These are phyloP conservation scores for Prinia subflava DNA, from an alignment of 2,113 vertebrate species.

Conservation along the genomic window DNA sequence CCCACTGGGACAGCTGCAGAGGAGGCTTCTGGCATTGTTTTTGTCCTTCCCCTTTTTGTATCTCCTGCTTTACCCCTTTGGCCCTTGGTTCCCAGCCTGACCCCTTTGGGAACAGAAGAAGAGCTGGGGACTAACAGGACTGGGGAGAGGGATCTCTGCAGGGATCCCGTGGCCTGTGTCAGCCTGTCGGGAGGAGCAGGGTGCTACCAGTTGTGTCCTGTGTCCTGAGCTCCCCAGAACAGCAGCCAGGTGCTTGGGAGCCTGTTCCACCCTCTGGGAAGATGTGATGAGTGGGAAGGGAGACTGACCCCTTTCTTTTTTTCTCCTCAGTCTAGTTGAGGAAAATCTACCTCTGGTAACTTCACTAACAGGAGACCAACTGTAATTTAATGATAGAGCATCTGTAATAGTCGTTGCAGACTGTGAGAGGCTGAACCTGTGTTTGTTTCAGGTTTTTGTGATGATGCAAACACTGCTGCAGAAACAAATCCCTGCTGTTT, in stretches of 20 bases:
- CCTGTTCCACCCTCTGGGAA: neutral
- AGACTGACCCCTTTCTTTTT: neutral
- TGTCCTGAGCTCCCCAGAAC: neutral
- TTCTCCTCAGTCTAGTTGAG: neutral
- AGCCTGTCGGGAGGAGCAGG: neutral
- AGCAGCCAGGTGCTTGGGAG: neutral
- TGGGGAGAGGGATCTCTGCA: neutral
- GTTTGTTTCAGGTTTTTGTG: neutral
- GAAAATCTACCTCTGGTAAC: constrained; percentile 52
- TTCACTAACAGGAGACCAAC: neutral
- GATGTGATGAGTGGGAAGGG: neutral
- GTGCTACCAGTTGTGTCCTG: neutral
- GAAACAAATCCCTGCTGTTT: neutral
- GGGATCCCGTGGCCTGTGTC: neutral
- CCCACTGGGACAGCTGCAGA: neutral
- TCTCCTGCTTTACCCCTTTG: neutral
- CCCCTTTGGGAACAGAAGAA: neutral
- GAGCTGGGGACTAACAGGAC: neutral
- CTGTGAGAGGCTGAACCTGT: neutral
- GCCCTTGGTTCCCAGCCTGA: neutral
- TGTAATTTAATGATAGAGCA: neutral
- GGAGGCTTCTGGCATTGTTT: neutral
- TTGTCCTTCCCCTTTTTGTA: neutral
- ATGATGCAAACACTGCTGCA: neutral
- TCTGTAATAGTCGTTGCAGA: neutral